Conservation (phyloP, 2,797 vertebrate species). For the Trematomus bernacchii region DNA sequence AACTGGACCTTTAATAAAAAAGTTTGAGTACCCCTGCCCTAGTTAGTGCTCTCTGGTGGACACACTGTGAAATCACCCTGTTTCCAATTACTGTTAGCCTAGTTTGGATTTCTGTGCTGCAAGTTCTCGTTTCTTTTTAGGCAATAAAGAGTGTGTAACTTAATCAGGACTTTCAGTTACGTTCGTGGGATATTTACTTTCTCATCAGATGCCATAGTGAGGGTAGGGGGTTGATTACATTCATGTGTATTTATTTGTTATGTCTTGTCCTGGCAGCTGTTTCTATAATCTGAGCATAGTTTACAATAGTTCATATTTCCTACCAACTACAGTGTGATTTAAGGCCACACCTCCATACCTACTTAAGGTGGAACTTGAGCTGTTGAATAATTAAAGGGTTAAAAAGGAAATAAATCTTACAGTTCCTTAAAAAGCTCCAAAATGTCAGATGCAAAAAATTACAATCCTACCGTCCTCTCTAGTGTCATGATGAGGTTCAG, state of each 20-base stretch:
- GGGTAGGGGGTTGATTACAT: neutral
- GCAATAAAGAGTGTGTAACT: too few relatives aligned
- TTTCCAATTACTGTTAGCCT: too few relatives aligned
- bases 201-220: neutral
- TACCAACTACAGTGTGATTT: neutral
- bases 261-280: neutral
- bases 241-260: neutral
- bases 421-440: neutral
- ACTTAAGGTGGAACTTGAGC: neutral
- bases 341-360: neutral
- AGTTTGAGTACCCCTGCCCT: too few relatives aligned
- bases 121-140: too few relatives aligned
- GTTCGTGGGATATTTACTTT: neutral
- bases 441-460: neutral
- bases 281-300: conserved; percentile 5
- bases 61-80: too few relatives aligned
- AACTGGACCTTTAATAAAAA: too few relatives aligned
- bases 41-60: too few relatives aligned
- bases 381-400: neutral
- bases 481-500: too few relatives aligned
- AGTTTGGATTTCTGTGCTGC: too few relatives aligned
- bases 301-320: neutral
- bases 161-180: neutral
- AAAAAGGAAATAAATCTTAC: neutral
- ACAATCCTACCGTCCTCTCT: too few relatives aligned